Percentiles rank a stretch among this genome's conserved stretches.
Conservation (phyloP, 1,140 invertebrate genomes). For the Tetramorium alpestre region DNA sequence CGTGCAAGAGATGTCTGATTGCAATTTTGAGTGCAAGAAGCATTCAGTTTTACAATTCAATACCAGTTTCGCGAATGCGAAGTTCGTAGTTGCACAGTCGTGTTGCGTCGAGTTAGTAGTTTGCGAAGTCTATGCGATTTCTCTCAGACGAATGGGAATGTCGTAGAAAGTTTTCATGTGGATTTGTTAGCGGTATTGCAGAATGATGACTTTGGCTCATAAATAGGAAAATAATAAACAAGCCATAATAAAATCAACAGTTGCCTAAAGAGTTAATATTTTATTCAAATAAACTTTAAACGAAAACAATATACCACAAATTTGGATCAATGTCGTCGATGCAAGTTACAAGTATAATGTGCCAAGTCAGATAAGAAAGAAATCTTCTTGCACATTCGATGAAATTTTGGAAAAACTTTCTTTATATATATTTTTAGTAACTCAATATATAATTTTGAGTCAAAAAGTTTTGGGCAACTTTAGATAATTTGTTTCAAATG, state of each 20-base stretch:
- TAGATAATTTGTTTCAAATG: too few species aligned
- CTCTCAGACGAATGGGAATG: slow-evolving; percentile 44
- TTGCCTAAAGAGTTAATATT: background rate
- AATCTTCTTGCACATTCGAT: background rate
- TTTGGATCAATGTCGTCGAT: background rate
- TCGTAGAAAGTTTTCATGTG: slow-evolving; percentile 29
- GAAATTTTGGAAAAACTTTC: too few species aligned
- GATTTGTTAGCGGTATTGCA: slow-evolving; percentile 1
- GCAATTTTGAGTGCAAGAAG: slow-evolving; percentile 34
- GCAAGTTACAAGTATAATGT: background rate
- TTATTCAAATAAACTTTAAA: background rate
- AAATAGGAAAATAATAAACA: slow-evolving; percentile 11
- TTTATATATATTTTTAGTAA: too few species aligned
- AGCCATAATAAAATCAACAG: background rate
- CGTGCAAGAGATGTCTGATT: slow-evolving; percentile 17
- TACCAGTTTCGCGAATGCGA: slow-evolving; percentile 43
- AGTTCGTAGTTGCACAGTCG: slow-evolving; percentile 45
- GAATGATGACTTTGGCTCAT: background rate
- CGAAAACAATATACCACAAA: background rate
- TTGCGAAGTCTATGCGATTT: slow-evolving; percentile 37
- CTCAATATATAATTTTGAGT: too few species aligned
- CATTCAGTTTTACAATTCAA: slow-evolving; percentile 46
- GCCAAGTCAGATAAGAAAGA: background rate
- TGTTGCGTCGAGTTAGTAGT: slow-evolving; percentile 34
- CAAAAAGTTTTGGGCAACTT: too few species aligned